phyloP scores from a whole-genome alignment of 2,888 invertebrate genomes.

The Tanytarsus gracilentus region DNA sequence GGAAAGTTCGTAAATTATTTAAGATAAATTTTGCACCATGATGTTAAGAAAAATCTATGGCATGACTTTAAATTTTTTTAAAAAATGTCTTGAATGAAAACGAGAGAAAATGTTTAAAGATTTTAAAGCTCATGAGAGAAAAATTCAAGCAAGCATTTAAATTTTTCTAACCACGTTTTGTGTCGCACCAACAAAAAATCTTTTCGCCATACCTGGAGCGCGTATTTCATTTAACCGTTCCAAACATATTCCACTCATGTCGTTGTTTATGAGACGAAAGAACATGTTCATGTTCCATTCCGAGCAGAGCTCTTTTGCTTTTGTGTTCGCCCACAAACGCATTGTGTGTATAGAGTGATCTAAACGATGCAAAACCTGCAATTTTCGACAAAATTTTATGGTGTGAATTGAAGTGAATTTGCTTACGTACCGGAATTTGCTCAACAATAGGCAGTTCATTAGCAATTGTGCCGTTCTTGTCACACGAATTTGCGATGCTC shows the following conservation, averaged over 20 bases:
- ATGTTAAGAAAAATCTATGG: too few species aligned
- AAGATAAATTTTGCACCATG: too few species aligned
- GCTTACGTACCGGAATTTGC: constrained; percentile 63
- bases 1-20: too few species aligned
- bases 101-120: too few species aligned
- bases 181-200: too few species aligned
- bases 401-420: constrained; percentile 44
- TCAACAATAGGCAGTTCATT: constrained; percentile 70
- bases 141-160: too few species aligned
- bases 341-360: constrained; percentile 74
- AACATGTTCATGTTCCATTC: constrained; percentile 68
- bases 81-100: too few species aligned
- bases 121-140: not conserved
- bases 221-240: constrained; percentile 50
- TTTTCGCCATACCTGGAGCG: constrained; percentile 35
- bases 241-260: constrained; percentile 52
- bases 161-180: too few species aligned
- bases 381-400: not conserved
- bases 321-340: constrained; percentile 65
- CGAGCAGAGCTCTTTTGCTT: constrained; percentile 61
- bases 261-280: constrained; percentile 57
- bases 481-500: constrained; percentile 64
- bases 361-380: constrained; percentile 23
- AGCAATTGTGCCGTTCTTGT: constrained; percentile 64
- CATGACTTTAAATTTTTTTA: too few species aligned